A percentile compares a stretch with the other conserved stretches of the same genome.
Evolutionary conservation across 1,140 invertebrate genomes (phyloP).

Genomic region (Drosophila bipectinata): DNA sequence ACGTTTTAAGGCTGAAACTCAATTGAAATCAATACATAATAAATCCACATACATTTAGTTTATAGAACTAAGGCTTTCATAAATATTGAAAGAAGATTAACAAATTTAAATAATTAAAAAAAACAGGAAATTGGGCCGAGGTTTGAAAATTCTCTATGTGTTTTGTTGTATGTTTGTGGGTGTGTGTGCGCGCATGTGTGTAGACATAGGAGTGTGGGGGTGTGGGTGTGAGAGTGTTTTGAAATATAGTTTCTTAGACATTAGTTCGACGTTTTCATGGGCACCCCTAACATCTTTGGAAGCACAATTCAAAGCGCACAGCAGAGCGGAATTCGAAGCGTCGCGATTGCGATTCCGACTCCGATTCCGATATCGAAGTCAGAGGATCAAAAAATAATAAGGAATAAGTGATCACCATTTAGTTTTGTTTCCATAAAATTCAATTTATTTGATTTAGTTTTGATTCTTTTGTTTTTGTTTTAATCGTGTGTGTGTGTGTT

Average conservation of each 20-base stretch:
- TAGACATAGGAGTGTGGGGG: constrained; percentile 43
- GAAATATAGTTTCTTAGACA: constrained; percentile 36
- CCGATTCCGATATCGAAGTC: constrained; percentile 33
- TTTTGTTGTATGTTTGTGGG: constrained; percentile 24
- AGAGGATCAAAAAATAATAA: constrained; percentile 68
- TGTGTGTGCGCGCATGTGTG: constrained; percentile 39
- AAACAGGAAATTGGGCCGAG: constrained; percentile 83
- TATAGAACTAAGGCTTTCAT: constrained; percentile 47
- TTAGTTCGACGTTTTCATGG: constrained; percentile 45
- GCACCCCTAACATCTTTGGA: constrained; percentile 73
- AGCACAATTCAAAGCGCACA: constrained; percentile 81
- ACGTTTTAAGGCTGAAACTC: constrained; percentile 42
- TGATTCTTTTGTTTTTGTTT: constrained; percentile 40
- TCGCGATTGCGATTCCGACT: background rate
- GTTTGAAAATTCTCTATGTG: constrained; percentile 69
- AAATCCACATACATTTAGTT: constrained; percentile 41
- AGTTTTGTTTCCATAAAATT: constrained; percentile 72
- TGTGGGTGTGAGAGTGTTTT: constrained; percentile 33
- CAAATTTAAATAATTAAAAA: constrained; percentile 65
- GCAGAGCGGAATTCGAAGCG: constrained; percentile 23
- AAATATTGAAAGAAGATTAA: constrained; percentile 36
- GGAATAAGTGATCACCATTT: constrained; percentile 69
- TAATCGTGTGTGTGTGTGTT: constrained; percentile 29
- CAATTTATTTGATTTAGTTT: constrained; percentile 69
- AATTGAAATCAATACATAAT: constrained; percentile 48